Evolutionary conservation across 2,888 invertebrate species (phyloP).

Genomic region (Tineola bisselliella): DNA sequence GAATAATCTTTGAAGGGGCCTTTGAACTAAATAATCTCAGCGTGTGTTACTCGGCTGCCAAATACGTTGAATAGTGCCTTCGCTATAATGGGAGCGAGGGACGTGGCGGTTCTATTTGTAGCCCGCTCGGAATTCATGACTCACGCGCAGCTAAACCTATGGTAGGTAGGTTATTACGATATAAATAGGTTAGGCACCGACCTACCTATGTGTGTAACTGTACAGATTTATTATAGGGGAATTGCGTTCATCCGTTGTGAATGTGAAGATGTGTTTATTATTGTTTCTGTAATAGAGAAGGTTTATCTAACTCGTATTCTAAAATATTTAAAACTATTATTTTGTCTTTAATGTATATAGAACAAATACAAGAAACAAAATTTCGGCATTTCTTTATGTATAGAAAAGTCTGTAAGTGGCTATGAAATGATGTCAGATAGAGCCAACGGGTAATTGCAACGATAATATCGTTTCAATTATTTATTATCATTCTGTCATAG

Average conservation of each 20-base stretch:
- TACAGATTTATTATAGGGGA: neutral
- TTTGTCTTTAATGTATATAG: too few species aligned
- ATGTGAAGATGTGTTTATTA: neutral
- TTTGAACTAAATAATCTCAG: neutral
- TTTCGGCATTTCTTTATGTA: too few species aligned
- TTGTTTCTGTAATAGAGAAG: neutral
- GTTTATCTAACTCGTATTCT: neutral
- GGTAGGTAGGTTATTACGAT: neutral
- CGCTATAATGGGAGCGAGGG: slow-evolving; percentile 13
- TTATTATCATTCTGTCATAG: too few species aligned
- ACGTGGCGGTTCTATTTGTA: slow-evolving; percentile 12
- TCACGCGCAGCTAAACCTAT: slow-evolving; percentile 11
- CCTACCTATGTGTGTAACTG: neutral
- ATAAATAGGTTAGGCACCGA: slow-evolving; percentile 9
- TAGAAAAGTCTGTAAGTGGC: too few species aligned
- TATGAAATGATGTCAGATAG: too few species aligned
- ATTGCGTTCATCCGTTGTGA: neutral
- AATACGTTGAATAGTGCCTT: slow-evolving; percentile 10
- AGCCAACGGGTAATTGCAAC: too few species aligned
- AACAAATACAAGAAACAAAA: too few species aligned
- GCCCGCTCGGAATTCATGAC: slow-evolving; percentile 9
- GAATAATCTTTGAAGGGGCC: slow-evolving; percentile 10
- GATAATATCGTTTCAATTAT: too few species aligned
- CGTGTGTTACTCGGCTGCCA: slow-evolving; percentile 9
- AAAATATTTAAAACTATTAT: neutral